Percentiles rank a stretch among this genome's conserved stretches.
Evolutionary conservation across 2,113 vertebrate species (phyloP).

Genomic region (Petroica traversi): DNA sequence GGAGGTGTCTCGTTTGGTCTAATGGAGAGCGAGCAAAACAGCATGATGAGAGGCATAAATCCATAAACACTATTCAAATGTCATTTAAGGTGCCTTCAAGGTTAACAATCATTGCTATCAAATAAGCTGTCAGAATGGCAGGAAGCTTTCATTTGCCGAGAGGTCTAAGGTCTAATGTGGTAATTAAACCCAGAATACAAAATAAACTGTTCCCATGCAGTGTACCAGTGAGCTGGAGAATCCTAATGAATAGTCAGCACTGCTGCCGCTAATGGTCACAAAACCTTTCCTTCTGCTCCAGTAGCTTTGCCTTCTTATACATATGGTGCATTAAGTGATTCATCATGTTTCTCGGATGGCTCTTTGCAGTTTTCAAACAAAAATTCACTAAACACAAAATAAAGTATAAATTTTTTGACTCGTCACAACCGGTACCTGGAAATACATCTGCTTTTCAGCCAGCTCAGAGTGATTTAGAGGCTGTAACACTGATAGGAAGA

Average conservation of each 20-base stretch:
- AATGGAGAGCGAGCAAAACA: conserved; percentile 27
- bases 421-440: not conserved
- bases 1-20: conserved; percentile 39
- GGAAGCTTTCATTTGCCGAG: conserved; percentile 34
- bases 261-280: not conserved
- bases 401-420: not conserved
- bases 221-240: not conserved
- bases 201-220: conserved; percentile 30
- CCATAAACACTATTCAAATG: conserved; percentile 51
- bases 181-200: conserved; percentile 56
- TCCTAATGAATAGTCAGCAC: conserved; percentile 4
- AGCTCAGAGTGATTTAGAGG: not conserved
- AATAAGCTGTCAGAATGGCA: conserved; percentile 51
- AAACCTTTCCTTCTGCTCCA: not conserved
- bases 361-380: not conserved
- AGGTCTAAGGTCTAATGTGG: conserved; percentile 50
- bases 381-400: not conserved
- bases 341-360: not conserved
- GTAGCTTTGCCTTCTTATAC: not conserved
- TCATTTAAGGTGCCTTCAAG: conserved; percentile 30
- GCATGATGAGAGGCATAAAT: not conserved
- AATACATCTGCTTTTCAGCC: not conserved
- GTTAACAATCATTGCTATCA: conserved; percentile 47
- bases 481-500: not conserved
- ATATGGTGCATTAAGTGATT: not conserved